These are phyloP conservation scores for Cosmorhoe ocellata DNA, from an alignment of 2,888 invertebrate species.

Conservation along the genomic window DNA sequence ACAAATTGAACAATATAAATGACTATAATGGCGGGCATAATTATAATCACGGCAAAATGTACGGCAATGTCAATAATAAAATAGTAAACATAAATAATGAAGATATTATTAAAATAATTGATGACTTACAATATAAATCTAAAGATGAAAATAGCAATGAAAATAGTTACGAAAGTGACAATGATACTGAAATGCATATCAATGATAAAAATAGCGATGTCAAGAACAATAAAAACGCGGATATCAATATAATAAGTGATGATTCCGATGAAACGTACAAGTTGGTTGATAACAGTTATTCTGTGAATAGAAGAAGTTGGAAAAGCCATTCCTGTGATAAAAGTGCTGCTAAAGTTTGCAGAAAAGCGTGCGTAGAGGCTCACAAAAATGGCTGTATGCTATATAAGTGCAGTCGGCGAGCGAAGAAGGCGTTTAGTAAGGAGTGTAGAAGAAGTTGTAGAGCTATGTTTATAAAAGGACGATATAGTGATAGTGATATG, in stretches of 20 bases:
- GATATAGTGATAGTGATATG: constrained; percentile 5
- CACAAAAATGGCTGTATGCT: constrained; percentile 4
- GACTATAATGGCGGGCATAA: not conserved
- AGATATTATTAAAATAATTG: not conserved
- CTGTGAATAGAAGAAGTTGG: constrained; percentile 21
- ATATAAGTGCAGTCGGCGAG: constrained; percentile 13
- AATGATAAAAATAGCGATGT: not conserved
- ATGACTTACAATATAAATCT: not conserved
- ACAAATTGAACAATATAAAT: not conserved
- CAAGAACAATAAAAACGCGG: not conserved
- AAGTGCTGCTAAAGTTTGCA: constrained; percentile 17
- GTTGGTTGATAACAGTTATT: not conserved
- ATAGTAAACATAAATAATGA: not conserved
- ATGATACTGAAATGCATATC: not conserved
- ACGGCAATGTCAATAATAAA: not conserved
- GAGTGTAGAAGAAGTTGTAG: constrained; percentile 12
- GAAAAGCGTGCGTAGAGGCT: constrained; percentile 2
- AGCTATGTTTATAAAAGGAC: not conserved
- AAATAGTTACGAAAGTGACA: not conserved
- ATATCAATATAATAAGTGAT: not conserved
- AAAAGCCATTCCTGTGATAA: constrained; percentile 23
- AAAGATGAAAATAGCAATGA: not conserved
- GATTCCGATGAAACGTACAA: not conserved
- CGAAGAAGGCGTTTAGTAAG: constrained; percentile 8
- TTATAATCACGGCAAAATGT: not conserved